Conservation (phyloP, 2,888 invertebrate genomes). For the Aporophyla nigra region DNA sequence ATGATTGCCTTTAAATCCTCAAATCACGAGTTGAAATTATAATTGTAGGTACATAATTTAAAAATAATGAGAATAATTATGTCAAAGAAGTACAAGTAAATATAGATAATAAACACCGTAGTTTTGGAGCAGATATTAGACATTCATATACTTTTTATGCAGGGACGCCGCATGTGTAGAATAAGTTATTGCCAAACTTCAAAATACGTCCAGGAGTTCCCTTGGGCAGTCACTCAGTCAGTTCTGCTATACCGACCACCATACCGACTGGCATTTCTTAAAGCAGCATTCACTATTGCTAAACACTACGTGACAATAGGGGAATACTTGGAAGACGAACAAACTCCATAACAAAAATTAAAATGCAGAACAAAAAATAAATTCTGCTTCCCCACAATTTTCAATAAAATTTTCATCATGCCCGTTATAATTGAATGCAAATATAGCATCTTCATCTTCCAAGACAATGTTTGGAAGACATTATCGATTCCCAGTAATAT, state of each 20-base stretch:
- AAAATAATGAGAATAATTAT: no score
- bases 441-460: constrained; percentile 33
- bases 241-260: neutral
- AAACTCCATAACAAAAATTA: neutral
- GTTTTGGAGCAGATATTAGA: no score
- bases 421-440: constrained; percentile 35
- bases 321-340: neutral
- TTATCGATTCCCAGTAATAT: constrained; percentile 51
- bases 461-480: constrained; percentile 35
- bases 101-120: no score
- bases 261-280: no score
- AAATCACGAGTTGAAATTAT: no score
- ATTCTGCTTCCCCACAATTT: neutral
- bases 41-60: no score
- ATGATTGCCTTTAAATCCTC: no score
- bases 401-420: constrained; percentile 3
- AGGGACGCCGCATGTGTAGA: no score
- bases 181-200: no score
- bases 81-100: no score
- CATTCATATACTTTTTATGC: no score
- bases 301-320: neutral
- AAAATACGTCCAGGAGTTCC: neutral
- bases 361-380: neutral
- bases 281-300: neutral
- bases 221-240: neutral